Evolutionary conservation across 2,888 invertebrate genomes (phyloP).

Genomic region (Creontiades dilutus): DNA sequence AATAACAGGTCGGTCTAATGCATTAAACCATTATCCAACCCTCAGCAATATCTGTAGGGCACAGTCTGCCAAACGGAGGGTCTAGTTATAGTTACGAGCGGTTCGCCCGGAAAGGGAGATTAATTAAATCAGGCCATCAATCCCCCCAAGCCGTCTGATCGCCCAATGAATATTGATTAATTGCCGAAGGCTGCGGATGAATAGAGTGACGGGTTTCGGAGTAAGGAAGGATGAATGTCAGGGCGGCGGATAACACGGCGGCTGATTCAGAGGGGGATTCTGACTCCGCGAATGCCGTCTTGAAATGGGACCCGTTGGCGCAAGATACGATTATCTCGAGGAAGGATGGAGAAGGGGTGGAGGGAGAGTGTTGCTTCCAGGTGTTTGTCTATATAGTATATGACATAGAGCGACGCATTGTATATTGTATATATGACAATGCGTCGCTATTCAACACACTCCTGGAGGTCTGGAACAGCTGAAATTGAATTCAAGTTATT

Average conservation of each 20-base stretch:
- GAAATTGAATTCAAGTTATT: too few species aligned
- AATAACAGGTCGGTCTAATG: slow-evolving; percentile 3
- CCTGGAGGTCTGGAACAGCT: too few species aligned
- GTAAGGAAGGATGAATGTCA: slow-evolving; percentile 10
- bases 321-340: too few species aligned
- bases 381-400: too few species aligned
- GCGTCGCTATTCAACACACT: too few species aligned
- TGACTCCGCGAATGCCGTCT: too few species aligned
- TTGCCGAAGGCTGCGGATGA: slow-evolving; percentile 22
- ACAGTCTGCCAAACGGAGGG: background rate
- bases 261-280: too few species aligned
- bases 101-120: slow-evolving; percentile 2
- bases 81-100: slow-evolving; percentile 26
- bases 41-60: background rate
- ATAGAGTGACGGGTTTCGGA: background rate
- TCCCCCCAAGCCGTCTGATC: background rate
- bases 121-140: slow-evolving; percentile 23
- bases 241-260: background rate
- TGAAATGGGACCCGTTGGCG: too few species aligned
- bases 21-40: background rate
- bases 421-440: too few species aligned
- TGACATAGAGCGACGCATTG: too few species aligned
- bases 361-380: too few species aligned
- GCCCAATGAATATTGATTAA: slow-evolving; percentile 10
- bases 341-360: too few species aligned